phyloP scores from a whole-genome alignment of 2,888 invertebrate species.

The Creontiades dilutus region DNA sequence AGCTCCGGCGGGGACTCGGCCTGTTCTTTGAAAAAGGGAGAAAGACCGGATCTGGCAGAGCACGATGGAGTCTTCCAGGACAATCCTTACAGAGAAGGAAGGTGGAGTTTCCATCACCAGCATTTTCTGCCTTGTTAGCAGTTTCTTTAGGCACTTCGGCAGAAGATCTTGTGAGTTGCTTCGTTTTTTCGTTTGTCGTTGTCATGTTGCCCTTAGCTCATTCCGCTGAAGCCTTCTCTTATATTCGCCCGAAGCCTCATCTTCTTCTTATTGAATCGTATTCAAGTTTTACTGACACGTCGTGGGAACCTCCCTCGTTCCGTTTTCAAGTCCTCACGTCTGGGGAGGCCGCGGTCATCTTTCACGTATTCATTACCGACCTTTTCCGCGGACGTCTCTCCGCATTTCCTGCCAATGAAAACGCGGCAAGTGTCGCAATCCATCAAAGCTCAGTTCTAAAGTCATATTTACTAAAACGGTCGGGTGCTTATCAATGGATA shows the following conservation, averaged over 20 bases:
- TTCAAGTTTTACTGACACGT: slow-evolving; percentile 23
- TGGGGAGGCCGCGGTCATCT: neutral
- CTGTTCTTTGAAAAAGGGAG: neutral
- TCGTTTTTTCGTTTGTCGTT: slow-evolving; percentile 1
- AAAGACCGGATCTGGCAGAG: neutral
- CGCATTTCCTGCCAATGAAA: neutral
- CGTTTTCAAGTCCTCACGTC: neutral
- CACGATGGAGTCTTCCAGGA: slow-evolving; percentile 2
- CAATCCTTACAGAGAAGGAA: neutral
- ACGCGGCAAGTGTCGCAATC: too few species aligned
- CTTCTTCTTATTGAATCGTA: slow-evolving; percentile 36
- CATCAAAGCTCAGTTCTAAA: too few species aligned
- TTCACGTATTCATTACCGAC: neutral
- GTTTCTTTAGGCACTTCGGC: slow-evolving; percentile 1
- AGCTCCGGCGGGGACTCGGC: neutral
- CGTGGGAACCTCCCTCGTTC: slow-evolving; percentile 16
- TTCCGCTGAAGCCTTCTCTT: neutral
- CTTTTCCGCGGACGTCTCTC: neutral
- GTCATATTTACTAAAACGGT: too few species aligned
- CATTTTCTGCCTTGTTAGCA: slow-evolving; percentile 33
- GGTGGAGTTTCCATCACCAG: neutral
- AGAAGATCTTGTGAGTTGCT: neutral
- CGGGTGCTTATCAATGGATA: too few species aligned
- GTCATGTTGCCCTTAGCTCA: slow-evolving; percentile 10
- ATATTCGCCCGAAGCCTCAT: slow-evolving; percentile 23